These are phyloP conservation scores for Prochilodus magdalenae DNA, from an alignment of 2,113 vertebrate genomes.

Conservation along the genomic window DNA sequence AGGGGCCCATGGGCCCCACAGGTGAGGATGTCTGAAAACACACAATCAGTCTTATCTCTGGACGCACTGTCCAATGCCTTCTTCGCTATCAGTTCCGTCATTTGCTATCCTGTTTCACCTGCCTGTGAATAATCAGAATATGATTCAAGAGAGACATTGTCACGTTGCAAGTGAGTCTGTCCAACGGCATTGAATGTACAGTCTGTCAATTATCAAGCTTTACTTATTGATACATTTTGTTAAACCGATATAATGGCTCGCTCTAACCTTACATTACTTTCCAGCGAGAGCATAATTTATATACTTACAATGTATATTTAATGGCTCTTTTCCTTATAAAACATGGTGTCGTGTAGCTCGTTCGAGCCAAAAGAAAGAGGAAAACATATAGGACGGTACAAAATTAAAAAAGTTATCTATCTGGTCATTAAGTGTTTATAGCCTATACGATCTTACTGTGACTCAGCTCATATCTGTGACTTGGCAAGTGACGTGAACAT, in stretches of 20 bases:
- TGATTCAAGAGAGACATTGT: conserved; percentile 52
- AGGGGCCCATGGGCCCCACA: conserved; percentile 30
- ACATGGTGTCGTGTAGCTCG: conserved; percentile 8
- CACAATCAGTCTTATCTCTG: conserved; percentile 55
- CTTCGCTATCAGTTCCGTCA: conserved; percentile 48
- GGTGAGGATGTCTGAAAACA: conserved; percentile 55
- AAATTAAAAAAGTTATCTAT: no score
- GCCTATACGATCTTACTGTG: no score
- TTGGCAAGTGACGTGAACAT: no score
- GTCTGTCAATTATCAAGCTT: conserved; percentile 41
- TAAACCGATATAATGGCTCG: conserved; percentile 33
- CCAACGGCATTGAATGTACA: conserved; percentile 30
- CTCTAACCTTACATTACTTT: conserved; percentile 57
- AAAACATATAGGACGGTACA: no score
- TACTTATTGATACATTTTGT: conserved; percentile 58
- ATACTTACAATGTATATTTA: conserved; percentile 57
- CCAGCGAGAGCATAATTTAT: conserved; percentile 54
- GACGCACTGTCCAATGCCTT: conserved; percentile 48
- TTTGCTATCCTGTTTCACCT: conserved; percentile 56
- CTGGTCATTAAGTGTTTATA: no score
- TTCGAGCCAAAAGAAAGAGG: no score
- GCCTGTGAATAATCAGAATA: conserved; percentile 60
- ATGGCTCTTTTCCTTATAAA: conserved; percentile 46
- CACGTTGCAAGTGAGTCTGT: neutral
- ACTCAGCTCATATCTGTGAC: no score